These are phyloP conservation scores for Lasiommata megera DNA, from an alignment of 2,888 invertebrate species.

Conservation along the genomic window DNA sequence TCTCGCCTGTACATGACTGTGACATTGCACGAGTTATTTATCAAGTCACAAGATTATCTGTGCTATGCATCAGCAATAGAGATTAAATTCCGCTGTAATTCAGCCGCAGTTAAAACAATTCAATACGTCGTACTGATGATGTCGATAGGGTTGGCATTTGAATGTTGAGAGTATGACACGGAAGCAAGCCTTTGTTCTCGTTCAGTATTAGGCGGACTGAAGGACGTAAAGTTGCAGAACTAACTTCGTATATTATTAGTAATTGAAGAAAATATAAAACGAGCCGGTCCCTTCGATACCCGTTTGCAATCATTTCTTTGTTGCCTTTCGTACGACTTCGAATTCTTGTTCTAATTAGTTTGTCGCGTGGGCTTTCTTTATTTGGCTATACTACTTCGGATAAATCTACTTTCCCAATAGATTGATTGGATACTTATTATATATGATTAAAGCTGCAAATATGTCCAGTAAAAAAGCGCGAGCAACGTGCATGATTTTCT, in stretches of 20 bases:
- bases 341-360: not conserved
- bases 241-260: not conserved
- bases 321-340: not conserved
- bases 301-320: not conserved
- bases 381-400: too few species aligned
- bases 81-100: conserved; percentile 22
- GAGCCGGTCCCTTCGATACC: not conserved
- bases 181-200: conserved; percentile 38
- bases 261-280: not conserved
- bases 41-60: conserved; percentile 41
- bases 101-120: conserved; percentile 38
- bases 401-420: too few species aligned
- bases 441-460: too few species aligned
- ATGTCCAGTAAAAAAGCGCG: too few species aligned
- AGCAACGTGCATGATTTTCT: too few species aligned
- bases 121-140: not conserved
- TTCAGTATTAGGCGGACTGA: conserved; percentile 12
- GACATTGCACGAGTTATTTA: conserved; percentile 46
- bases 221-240: not conserved
- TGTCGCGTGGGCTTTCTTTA: not conserved
- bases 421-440: too few species aligned
- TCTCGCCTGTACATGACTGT: not conserved
- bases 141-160: conserved; percentile 39
- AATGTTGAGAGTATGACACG: conserved; percentile 38
- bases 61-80: conserved; percentile 38